phyloP scores from a whole-genome alignment of 2,113 vertebrate genomes.

The Ammodytes dubius region DNA sequence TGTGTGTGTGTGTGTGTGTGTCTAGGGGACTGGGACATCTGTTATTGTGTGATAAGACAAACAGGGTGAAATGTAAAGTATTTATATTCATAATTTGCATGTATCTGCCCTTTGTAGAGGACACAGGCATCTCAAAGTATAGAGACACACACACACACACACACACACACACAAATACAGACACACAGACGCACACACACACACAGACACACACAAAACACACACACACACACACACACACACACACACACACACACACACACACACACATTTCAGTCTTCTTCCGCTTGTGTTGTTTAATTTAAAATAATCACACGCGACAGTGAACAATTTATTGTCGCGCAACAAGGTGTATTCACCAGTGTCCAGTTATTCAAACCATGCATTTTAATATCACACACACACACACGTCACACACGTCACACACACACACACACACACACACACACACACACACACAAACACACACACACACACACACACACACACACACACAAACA shows the following conservation, averaged over 20 bases:
- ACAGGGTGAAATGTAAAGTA: not conserved
- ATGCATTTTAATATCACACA: conserved; percentile 19
- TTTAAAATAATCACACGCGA: conserved; percentile 24
- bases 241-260: too few relatives aligned
- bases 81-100: not conserved
- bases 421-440: not conserved
- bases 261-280: not conserved
- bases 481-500: too few relatives aligned
- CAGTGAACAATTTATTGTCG: conserved; percentile 28
- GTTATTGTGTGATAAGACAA: conserved; percentile 13
- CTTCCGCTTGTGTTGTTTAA: not conserved
- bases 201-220: too few relatives aligned
- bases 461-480: too few relatives aligned
- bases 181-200: too few relatives aligned
- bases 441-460: too few relatives aligned
- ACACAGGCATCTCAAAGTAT: not conserved
- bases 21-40: conserved; percentile 4
- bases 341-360: conserved; percentile 25
- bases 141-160: too few relatives aligned
- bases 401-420: not conserved
- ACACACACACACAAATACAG: too few relatives aligned
- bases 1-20: too few relatives aligned
- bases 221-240: too few relatives aligned
- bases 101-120: not conserved
- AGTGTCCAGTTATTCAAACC: conserved; percentile 36